phyloP scores from a whole-genome alignment of 2,797 vertebrate species.

The Hirundo rustica region DNA sequence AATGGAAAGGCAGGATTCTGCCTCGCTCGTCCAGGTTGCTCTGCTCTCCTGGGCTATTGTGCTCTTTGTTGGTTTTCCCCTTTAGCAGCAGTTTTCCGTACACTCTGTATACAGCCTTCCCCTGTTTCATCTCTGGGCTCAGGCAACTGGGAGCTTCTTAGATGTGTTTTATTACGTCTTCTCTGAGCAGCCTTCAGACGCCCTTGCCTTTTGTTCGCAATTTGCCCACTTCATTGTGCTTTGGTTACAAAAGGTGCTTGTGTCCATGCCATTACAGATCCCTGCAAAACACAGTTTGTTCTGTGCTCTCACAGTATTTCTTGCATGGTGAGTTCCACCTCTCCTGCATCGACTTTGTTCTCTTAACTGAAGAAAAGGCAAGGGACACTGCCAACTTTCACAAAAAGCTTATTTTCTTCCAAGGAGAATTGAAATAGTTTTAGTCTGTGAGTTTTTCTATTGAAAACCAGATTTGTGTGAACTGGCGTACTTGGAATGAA shows the following conservation, averaged over 20 bases:
- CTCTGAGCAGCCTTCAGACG: neutral
- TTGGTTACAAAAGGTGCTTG: neutral
- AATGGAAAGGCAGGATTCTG: neutral
- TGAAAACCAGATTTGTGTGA: constrained; percentile 27
- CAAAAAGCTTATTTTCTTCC: neutral
- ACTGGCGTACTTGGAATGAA: neutral
- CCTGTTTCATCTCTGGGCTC: neutral
- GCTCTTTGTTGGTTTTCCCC: neutral
- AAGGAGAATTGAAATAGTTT: neutral
- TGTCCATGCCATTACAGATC: neutral
- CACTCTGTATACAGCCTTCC: fast-evolving
- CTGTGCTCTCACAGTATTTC: neutral
- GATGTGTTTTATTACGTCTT: neutral
- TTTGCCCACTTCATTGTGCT: neutral
- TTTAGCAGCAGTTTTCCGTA: neutral
- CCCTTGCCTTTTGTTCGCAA: neutral
- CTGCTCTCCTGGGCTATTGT: neutral
- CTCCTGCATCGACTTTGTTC: neutral
- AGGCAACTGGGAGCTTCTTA: neutral
- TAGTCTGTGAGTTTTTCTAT: neutral
- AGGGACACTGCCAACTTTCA: neutral
- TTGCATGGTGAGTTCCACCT: neutral
- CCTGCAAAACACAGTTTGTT: neutral
- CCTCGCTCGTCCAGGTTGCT: fast-evolving
- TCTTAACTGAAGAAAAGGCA: neutral